Evolutionary conservation across 2,797 vertebrate genomes (phyloP).

Genomic region (Podargus strigoides): DNA sequence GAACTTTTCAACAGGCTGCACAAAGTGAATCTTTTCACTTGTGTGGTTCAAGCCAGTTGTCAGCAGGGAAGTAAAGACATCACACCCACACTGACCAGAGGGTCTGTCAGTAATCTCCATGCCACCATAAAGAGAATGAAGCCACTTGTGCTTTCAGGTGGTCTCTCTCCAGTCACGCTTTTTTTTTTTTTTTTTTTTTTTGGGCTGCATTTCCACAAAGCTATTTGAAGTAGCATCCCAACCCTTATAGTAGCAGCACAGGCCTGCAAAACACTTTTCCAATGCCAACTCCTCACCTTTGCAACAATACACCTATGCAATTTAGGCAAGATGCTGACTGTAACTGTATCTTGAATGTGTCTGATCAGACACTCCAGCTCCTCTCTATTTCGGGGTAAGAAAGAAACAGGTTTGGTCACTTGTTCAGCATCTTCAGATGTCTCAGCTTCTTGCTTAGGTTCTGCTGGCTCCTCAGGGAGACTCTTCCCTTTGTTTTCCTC

Average conservation of each 20-base stretch:
- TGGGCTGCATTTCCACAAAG: neutral
- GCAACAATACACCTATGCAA: slow-evolving; percentile 91
- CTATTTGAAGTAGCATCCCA: neutral
- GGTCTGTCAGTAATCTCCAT: neutral
- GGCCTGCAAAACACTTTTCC: neutral
- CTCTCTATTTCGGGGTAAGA: slow-evolving; percentile 83
- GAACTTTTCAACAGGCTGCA: neutral
- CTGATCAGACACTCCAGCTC: slow-evolving; percentile 83
- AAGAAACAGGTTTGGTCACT: slow-evolving; percentile 56
- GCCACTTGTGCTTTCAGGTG: neutral
- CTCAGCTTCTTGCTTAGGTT: neutral
- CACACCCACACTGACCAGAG: neutral
- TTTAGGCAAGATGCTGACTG: slow-evolving; percentile 84
- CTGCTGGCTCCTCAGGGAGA: neutral
- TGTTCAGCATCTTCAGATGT: neutral
- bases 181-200: neutral
- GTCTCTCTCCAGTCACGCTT: neutral
- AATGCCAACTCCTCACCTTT: slow-evolving; percentile 76
- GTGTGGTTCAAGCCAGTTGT: neutral
- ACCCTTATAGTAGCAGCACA: neutral
- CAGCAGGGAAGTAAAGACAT: neutral
- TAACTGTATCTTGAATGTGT: slow-evolving; percentile 84
- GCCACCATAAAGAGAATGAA: neutral
- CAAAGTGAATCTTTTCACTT: neutral
- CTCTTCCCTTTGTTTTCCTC: neutral